phyloP scores from a whole-genome alignment of 2,888 invertebrate genomes.

The Leptothorax acervorum region DNA sequence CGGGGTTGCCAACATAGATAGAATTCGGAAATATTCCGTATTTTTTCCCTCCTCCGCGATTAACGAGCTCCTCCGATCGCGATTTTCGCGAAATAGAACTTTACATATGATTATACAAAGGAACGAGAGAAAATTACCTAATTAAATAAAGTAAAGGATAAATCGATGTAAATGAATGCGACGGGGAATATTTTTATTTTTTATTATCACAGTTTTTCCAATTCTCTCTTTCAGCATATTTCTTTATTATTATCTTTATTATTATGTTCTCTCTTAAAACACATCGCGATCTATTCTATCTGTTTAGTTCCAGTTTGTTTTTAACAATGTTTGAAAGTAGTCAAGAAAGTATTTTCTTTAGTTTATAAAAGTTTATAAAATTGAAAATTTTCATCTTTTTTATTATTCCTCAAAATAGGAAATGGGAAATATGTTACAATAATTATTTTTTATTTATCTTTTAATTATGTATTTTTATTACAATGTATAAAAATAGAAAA shows the following conservation, averaged over 20 bases:
- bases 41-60: background rate
- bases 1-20: conserved; percentile 26
- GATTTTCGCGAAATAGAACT: background rate
- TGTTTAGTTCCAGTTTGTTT: background rate
- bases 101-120: background rate
- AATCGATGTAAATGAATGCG: background rate
- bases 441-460: background rate
- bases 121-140: background rate
- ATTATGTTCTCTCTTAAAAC: background rate
- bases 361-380: background rate
- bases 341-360: background rate
- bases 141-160: background rate
- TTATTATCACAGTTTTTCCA: background rate
- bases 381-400: background rate
- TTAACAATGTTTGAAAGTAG: background rate
- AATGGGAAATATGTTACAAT: background rate
- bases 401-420: background rate
- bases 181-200: background rate
- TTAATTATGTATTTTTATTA: background rate
- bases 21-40: conserved; percentile 25
- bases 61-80: background rate
- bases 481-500: background rate
- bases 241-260: background rate
- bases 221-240: background rate
- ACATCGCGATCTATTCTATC: background rate